Evolutionary conservation across 1,140 invertebrate genomes (phyloP).

Genomic region (Tetraneura akinire): DNA sequence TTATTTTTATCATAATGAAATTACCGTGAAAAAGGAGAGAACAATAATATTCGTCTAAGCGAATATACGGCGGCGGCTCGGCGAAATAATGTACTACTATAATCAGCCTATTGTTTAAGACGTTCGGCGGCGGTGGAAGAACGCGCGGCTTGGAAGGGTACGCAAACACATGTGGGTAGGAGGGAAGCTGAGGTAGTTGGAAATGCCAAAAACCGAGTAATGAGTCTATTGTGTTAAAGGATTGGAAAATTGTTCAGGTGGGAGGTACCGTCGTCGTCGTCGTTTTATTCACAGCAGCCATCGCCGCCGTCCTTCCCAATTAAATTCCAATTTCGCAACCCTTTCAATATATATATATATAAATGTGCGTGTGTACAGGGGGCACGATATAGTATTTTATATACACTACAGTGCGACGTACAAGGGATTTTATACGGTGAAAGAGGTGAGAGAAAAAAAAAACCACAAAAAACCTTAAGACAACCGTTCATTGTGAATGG

Average conservation of each 20-base stretch:
- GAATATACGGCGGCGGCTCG: not conserved
- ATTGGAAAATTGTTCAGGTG: constrained; percentile 50
- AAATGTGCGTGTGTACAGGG: too few species aligned
- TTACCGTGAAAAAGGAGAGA: constrained; percentile 26
- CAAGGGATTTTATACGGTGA: not conserved
- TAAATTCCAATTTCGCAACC: constrained; percentile 50
- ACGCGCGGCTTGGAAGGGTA: too few species aligned
- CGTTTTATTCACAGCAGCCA: constrained; percentile 21
- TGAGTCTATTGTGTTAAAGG: constrained; percentile 50
- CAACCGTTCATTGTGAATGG: constrained; percentile 38
- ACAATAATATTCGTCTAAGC: constrained; percentile 15
- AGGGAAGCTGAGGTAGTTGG: not conserved
- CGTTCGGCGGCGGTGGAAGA: not conserved
- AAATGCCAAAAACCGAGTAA: constrained; percentile 51
- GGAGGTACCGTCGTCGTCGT: constrained; percentile 4
- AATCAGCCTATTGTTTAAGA: constrained; percentile 45
- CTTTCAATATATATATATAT: constrained; percentile 30
- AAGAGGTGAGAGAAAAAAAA: constrained; percentile 26
- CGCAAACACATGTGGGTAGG: not conserved
- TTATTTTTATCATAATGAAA: not conserved
- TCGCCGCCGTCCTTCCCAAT: constrained; percentile 37
- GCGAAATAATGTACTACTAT: constrained; percentile 22
- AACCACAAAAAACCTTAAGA: constrained; percentile 27
- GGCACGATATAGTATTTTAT: too few species aligned
- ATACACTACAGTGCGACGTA: not conserved